Percentiles rank a stretch among this genome's conserved stretches.
Conservation (phyloP, 37 sponge, comb jelly and placozoan genomes). For the Beroe ovata region DNA sequence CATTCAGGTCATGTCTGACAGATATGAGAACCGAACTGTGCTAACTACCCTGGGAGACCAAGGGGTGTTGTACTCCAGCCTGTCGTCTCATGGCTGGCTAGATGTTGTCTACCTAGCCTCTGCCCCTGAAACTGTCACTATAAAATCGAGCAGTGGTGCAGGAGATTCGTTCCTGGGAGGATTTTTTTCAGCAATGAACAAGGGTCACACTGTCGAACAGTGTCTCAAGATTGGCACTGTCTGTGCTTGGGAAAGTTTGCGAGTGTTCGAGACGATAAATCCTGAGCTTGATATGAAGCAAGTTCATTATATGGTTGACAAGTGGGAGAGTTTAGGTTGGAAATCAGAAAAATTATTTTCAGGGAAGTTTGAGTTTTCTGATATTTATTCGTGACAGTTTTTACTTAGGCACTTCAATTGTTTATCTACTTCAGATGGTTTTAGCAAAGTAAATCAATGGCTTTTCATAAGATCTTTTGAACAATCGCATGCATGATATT, state of each 20-base stretch:
- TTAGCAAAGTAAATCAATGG: no score
- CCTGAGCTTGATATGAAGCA: not conserved
- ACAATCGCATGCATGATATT: no score
- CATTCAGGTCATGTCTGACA: not conserved
- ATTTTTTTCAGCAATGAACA: not conserved
- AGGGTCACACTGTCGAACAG: not conserved
- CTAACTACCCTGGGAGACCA: slow-evolving; percentile 80
- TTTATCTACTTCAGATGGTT: no score
- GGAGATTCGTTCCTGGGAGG: slow-evolving; percentile 58
- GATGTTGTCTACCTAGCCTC: not conserved
- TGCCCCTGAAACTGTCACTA: not conserved
- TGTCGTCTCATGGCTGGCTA: not conserved
- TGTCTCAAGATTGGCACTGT: slow-evolving; percentile 32
- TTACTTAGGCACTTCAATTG: no score
- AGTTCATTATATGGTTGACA: not conserved
- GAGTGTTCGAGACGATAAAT: not conserved
- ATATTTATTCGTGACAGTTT: no score
- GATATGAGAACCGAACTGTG: slow-evolving; percentile 39
- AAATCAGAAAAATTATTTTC: not conserved
- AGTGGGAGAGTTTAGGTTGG: not conserved
- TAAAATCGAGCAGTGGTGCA: slow-evolving; percentile 12
- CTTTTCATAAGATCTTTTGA: no score
- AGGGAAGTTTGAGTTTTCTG: not conserved
- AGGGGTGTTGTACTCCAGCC: slow-evolving; percentile 72
- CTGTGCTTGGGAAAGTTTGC: slow-evolving; percentile 30